Conservation (phyloP, 1,140 invertebrate species). For the Saccostrea cuccullata region DNA sequence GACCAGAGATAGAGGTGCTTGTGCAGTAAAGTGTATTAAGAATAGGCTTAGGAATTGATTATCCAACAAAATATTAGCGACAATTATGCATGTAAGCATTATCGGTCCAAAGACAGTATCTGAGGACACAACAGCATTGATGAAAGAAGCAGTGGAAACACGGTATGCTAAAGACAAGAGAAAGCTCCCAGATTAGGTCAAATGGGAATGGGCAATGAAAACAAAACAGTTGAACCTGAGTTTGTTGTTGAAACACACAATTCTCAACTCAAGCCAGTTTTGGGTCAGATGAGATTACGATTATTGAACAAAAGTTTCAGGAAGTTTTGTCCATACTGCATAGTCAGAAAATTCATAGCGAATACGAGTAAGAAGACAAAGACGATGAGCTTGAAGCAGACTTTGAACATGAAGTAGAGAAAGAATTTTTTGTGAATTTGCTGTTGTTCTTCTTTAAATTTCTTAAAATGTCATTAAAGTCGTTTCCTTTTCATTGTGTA, state of each 20-base stretch:
- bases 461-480: too few relatives aligned
- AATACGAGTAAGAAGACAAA: too few relatives aligned
- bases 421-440: too few relatives aligned
- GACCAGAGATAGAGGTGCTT: conserved; percentile 51
- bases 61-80: conserved; percentile 27
- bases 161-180: not conserved
- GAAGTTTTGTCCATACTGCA: not conserved
- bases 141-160: not conserved
- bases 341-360: too few relatives aligned
- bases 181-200: not conserved
- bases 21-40: conserved; percentile 46
- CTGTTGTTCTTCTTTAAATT: too few relatives aligned
- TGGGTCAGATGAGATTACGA: not conserved
- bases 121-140: not conserved
- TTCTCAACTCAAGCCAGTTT: not conserved
- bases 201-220: not conserved
- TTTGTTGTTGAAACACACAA: not conserved
- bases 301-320: not conserved
- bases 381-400: too few relatives aligned
- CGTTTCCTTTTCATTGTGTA: too few relatives aligned
- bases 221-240: not conserved
- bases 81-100: conserved; percentile 38
- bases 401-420: too few relatives aligned
- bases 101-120: conserved; percentile 22
- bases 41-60: conserved; percentile 28